A percentile compares a stretch with the other conserved stretches of the same genome.
These are phyloP conservation scores for Leucozona laternaria DNA, from an alignment of 2,888 invertebrate species.

Conservation along the genomic window DNA sequence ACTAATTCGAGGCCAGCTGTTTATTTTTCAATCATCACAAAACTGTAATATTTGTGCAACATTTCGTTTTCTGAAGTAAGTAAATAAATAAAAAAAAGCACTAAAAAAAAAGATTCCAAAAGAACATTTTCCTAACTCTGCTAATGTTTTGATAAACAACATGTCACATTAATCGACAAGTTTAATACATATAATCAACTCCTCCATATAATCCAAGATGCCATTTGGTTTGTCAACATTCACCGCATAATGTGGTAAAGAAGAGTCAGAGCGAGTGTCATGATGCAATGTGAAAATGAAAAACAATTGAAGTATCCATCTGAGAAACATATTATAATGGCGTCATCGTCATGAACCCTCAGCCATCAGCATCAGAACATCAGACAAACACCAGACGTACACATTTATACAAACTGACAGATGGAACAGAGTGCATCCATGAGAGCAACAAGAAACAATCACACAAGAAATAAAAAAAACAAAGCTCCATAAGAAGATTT, in stretches of 20 bases:
- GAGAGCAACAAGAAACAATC: constrained; percentile 21
- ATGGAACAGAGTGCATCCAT: constrained; percentile 53
- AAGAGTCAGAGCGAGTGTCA: constrained; percentile 13
- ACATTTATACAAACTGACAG: constrained; percentile 47
- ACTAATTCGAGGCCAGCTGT: background rate
- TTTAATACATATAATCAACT: constrained; percentile 82
- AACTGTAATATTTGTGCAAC: background rate
- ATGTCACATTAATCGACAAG: constrained; percentile 82
- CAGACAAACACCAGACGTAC: constrained; percentile 61
- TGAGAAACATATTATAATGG: constrained; percentile 5
- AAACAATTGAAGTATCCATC: constrained; percentile 65
- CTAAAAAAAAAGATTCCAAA: background rate
- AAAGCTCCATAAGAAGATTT: constrained; percentile 38
- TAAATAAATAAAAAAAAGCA: background rate
- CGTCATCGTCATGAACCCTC: constrained; percentile 29
- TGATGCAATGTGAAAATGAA: constrained; percentile 36
- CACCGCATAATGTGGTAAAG: background rate
- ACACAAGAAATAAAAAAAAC: background rate
- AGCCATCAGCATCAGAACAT: background rate
- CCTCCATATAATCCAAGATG: constrained; percentile 41
- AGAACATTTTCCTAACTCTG: background rate
- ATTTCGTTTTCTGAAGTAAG: constrained; percentile 12
- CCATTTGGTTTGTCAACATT: constrained; percentile 40
- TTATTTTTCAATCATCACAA: constrained; percentile 1
- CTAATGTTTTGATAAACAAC: constrained; percentile 82